phyloP scores from a whole-genome alignment of 2,888 invertebrate species.

The Incurvaria masculella region DNA sequence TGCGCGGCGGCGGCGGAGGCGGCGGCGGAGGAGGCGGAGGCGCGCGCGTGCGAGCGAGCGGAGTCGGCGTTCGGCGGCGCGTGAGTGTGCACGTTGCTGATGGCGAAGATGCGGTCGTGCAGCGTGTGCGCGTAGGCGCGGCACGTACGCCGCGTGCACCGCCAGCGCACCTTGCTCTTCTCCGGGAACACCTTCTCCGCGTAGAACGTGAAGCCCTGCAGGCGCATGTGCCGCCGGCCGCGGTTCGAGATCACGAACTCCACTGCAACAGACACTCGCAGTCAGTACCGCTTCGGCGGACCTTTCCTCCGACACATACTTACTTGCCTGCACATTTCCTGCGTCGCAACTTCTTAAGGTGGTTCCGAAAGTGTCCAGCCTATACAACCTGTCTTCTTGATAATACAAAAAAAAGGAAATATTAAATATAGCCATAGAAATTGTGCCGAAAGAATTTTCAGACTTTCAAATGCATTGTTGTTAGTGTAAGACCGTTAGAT shows the following conservation, averaged over 20 bases:
- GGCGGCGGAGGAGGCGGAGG: constrained; percentile 21
- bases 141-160: constrained; percentile 50
- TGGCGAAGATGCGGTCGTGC: constrained; percentile 48
- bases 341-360: too few species aligned
- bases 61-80: constrained; percentile 30
- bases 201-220: constrained; percentile 50
- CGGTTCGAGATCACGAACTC: constrained; percentile 56
- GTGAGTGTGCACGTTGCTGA: constrained; percentile 50
- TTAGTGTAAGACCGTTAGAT: too few species aligned
- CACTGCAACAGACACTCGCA: constrained; percentile 42
- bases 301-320: too few species aligned
- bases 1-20: constrained; percentile 18
- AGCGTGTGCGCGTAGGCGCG: constrained; percentile 51
- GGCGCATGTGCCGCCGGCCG: constrained; percentile 49
- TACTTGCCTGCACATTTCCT: too few species aligned
- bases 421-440: too few species aligned
- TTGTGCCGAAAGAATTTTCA: too few species aligned
- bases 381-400: too few species aligned
- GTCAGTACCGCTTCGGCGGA: constrained; percentile 23
- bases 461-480: too few species aligned
- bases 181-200: constrained; percentile 53
- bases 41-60: constrained; percentile 8
- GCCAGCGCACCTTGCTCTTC: constrained; percentile 53
- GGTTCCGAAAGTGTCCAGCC: too few species aligned
- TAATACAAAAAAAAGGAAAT: too few species aligned